These are phyloP conservation scores for Scaptomyza polygonia DNA, from an alignment of 2,888 invertebrate species.

Conservation along the genomic window DNA sequence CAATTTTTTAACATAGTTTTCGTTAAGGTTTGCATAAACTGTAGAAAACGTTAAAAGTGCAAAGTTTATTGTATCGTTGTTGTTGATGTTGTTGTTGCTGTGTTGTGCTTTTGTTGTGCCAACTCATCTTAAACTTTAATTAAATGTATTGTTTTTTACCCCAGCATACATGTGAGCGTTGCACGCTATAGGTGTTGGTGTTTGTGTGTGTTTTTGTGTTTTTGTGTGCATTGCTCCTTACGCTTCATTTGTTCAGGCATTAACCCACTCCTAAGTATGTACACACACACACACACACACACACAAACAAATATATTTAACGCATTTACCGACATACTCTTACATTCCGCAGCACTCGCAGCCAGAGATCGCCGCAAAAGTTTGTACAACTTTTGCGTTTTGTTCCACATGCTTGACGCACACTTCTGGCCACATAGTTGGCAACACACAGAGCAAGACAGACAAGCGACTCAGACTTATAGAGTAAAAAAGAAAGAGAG, in stretches of 20 bases:
- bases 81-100: slow-evolving; percentile 4
- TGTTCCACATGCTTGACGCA: slow-evolving; percentile 76
- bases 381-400: slow-evolving; percentile 73
- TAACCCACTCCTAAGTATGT: slow-evolving; percentile 16
- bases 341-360: slow-evolving; percentile 37
- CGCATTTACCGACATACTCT: slow-evolving; percentile 12
- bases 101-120: slow-evolving; percentile 32
- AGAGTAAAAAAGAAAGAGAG: not conserved
- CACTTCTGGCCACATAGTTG: slow-evolving; percentile 64
- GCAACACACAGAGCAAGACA: slow-evolving; percentile 12
- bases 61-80: slow-evolving; percentile 36
- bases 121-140: slow-evolving; percentile 78
- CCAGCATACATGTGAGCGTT: slow-evolving; percentile 14
- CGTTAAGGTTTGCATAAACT: slow-evolving; percentile 43
- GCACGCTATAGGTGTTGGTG: too few relatives aligned
- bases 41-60: slow-evolving; percentile 29
- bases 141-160: slow-evolving; percentile 76
- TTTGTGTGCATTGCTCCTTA: slow-evolving; percentile 48
- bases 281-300: not conserved
- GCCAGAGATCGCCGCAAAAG: slow-evolving; percentile 74
- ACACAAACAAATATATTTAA: not conserved
- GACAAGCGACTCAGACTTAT: not conserved
- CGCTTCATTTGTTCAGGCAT: slow-evolving; percentile 66
- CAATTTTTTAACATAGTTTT: slow-evolving; percentile 66
- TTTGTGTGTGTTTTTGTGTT: slow-evolving; percentile 3